Evolutionary conservation across 2,888 invertebrate species (phyloP), one percentile per base, ranked within the genome.

Genomic region (Tortricodes alternella): DNA sequence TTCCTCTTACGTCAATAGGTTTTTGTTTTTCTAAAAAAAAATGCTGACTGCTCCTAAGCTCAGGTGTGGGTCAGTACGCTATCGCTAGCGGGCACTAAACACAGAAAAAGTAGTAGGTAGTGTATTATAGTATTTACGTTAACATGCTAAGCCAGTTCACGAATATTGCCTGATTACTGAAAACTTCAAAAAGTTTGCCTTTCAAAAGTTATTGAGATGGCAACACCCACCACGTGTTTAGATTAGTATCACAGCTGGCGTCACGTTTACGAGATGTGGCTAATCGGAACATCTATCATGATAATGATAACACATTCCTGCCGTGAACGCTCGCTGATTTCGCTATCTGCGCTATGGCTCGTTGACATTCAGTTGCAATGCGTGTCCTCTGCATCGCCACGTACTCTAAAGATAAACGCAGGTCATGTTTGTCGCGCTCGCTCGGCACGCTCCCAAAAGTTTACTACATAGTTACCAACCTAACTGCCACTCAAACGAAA

Each of bases 361-460:
- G 69, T 73, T 83, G 82, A 78, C 80, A 83, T 82, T 80, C 78
- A 73, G 61, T 59, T 59, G 70, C 58, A 39, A 38, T 63, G 64
- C 66, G 73, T 76, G 81, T 78, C 80, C 80, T 81, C 80, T 78
- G 69, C 68, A 67, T 66, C 67, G 74, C 64, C 73, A 71, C 74
- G 70, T 43, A 69, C 74, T 77, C 85, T 85, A 86, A 85, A 86
- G 85, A 86, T 86, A 85, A 83, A 61, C 65, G 59, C 71, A 71
- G 81, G 79, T 83, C 83, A 78, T 66, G 66, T 61, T 57, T 61
- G 67, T 16, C 46, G 58, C 63, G 63, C 62, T 53, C 60, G 58
- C 61, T 76, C 83, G 83, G 83, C 85, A 80, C 78, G 62, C 78
- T 76, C 83, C 84, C 83, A 86, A 85, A 71, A 73, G 63, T 53